Conservation (phyloP, 2,888 invertebrate species). For the Stramonita haemastoma region DNA sequence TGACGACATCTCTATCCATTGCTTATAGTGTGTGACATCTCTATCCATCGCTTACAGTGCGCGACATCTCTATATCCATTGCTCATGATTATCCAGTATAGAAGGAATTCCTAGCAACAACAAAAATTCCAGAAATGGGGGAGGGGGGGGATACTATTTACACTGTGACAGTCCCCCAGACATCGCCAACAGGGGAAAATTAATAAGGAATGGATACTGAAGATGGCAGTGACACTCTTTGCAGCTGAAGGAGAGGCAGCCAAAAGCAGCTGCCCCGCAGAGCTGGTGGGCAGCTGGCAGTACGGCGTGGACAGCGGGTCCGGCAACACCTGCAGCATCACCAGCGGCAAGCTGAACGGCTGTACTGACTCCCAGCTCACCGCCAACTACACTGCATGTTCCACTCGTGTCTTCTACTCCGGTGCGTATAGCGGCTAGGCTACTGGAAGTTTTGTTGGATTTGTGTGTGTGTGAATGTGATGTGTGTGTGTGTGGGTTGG, state of each 20-base stretch:
- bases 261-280: constrained; percentile 52
- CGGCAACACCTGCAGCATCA: constrained; percentile 46
- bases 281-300: constrained; percentile 52
- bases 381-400: constrained; percentile 58
- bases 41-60: too few relatives aligned
- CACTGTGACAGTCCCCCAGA: too few relatives aligned
- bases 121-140: too few relatives aligned
- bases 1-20: too few relatives aligned
- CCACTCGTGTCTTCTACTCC: constrained; percentile 54
- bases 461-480: too few relatives aligned
- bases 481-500: too few relatives aligned
- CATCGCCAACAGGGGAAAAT: background rate
- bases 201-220: background rate
- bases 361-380: constrained; percentile 54
- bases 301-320: constrained; percentile 52
- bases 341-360: constrained; percentile 52
- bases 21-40: too few relatives aligned
- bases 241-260: constrained; percentile 51
- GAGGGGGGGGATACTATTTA: too few relatives aligned
- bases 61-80: too few relatives aligned
- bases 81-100: too few relatives aligned
- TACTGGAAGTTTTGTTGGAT: too few relatives aligned
- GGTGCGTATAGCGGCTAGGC: constrained; percentile 44
- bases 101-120: too few relatives aligned
- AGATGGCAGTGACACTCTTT: background rate